phyloP scores from a whole-genome alignment of 1,140 invertebrate species.

The Hycleus phaleratus region DNA sequence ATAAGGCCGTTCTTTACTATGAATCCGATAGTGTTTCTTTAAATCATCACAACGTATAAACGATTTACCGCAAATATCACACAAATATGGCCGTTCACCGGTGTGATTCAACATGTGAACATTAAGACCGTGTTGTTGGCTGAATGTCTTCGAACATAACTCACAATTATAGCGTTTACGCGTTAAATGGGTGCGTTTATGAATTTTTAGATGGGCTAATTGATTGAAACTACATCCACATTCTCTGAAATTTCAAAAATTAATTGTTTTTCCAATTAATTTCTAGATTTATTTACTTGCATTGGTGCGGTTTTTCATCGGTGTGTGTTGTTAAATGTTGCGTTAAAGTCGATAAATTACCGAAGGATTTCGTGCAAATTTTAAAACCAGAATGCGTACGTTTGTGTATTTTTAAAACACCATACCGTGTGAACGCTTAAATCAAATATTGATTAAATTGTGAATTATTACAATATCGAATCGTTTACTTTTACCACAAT shows the following conservation, averaged over 20 bases:
- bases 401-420: slow-evolving; percentile 34
- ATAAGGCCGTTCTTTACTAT: slow-evolving; percentile 12
- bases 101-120: slow-evolving; percentile 13
- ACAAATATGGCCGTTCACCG: slow-evolving; percentile 16
- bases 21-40: slow-evolving; percentile 9
- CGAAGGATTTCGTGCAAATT: slow-evolving; percentile 44
- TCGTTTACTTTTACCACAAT: slow-evolving; percentile 48
- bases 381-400: slow-evolving; percentile 50
- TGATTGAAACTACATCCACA: slow-evolving; percentile 43
- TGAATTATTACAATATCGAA: neutral
- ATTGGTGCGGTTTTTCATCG: slow-evolving; percentile 5
- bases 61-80: slow-evolving; percentile 12
- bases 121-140: slow-evolving; percentile 4
- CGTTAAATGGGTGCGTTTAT: slow-evolving; percentile 45
- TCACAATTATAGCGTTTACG: slow-evolving; percentile 44
- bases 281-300: neutral
- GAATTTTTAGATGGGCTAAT: slow-evolving; percentile 46
- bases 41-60: slow-evolving; percentile 15
- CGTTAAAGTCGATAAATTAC: slow-evolving; percentile 19
- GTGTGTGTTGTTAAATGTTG: slow-evolving; percentile 12
- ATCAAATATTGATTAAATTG: neutral
- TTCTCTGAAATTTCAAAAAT: slow-evolving; percentile 38
- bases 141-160: slow-evolving; percentile 43
- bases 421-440: slow-evolving; percentile 13
- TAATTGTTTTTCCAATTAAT: neutral